Evolutionary conservation across 2,113 vertebrate species (phyloP).

Genomic region (Anser brachyrhynchus): DNA sequence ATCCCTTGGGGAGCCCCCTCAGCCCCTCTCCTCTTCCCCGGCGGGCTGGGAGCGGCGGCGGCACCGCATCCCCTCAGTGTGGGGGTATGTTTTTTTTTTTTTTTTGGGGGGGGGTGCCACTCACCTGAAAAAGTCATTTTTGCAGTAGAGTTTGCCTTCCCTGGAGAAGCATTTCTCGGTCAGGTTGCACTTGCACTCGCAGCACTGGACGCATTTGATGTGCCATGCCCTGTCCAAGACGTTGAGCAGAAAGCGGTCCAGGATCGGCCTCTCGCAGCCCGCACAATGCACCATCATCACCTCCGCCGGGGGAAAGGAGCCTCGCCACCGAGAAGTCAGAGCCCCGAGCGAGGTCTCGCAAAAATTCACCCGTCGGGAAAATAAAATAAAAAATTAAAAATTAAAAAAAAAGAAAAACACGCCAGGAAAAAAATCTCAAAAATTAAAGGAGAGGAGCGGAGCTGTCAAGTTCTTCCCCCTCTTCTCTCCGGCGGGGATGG

Average conservation of each 20-base stretch:
- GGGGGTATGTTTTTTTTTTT: no score
- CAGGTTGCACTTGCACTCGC: constrained; percentile 93
- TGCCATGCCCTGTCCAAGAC: constrained; percentile 97
- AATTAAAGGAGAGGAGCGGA: not conserved
- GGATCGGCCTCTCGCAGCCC: constrained; percentile 94
- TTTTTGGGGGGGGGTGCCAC: not conserved
- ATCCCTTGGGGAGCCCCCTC: no score
- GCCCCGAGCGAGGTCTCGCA: not conserved
- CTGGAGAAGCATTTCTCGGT: constrained; percentile 97
- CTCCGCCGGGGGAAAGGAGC: constrained; percentile 59
- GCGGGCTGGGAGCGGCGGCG: not conserved
- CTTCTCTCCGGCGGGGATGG: constrained; percentile 7
- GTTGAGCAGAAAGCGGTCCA: constrained; percentile 94
- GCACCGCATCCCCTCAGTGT: no score
- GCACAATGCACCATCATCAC: constrained; percentile 99
- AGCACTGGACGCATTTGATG: constrained; percentile 96
- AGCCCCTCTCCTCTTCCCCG: not conserved
- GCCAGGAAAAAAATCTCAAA: not conserved
- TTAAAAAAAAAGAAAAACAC: not conserved
- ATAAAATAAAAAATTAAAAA: not conserved
- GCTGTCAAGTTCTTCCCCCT: constrained; percentile 46
- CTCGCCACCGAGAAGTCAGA: not conserved
- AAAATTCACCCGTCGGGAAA: not conserved
- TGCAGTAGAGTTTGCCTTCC: constrained; percentile 97
- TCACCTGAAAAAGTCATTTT: constrained; percentile 98